Evolutionary conservation across 1,140 invertebrate genomes (phyloP).

Genomic region (Leptopilina boulardi): DNA sequence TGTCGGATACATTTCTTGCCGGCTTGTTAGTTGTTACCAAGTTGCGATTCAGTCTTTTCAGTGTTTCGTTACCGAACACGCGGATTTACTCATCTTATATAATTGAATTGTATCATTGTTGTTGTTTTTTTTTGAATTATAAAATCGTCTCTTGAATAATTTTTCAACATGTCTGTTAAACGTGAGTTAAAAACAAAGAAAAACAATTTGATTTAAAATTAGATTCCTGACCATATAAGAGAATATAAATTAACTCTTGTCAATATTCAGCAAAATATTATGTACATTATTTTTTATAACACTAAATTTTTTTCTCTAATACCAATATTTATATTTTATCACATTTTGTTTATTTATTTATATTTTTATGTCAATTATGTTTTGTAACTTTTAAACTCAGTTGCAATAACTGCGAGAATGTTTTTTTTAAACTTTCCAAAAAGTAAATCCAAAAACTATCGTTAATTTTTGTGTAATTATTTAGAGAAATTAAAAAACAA

Average conservation of each 20-base stretch:
- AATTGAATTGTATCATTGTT: neutral
- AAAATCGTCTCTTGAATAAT: neutral
- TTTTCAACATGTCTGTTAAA: slow-evolving; percentile 17
- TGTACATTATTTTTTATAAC: neutral
- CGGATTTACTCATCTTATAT: neutral
- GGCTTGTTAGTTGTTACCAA: neutral
- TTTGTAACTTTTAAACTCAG: too few species aligned
- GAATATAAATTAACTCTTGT: neutral
- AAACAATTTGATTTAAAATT: slow-evolving; percentile 11
- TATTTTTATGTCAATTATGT: too few species aligned
- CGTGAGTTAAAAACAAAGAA: neutral
- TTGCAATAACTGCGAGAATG: too few species aligned
- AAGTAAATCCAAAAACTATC: neutral
- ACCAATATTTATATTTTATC: neutral
- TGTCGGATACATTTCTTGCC: neutral
- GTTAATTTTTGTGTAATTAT: neutral
- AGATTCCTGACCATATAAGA: neutral
- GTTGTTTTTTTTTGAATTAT: neutral
- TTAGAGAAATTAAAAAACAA: neutral
- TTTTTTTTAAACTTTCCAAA: neutral
- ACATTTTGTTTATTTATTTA: too few species aligned
- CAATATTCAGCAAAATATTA: neutral
- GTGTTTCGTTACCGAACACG: neutral
- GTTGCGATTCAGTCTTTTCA: neutral
- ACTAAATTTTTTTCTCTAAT: neutral